phyloP scores from a whole-genome alignment of 2,797 vertebrate species.

The Chaetophractus vellerosus region DNA sequence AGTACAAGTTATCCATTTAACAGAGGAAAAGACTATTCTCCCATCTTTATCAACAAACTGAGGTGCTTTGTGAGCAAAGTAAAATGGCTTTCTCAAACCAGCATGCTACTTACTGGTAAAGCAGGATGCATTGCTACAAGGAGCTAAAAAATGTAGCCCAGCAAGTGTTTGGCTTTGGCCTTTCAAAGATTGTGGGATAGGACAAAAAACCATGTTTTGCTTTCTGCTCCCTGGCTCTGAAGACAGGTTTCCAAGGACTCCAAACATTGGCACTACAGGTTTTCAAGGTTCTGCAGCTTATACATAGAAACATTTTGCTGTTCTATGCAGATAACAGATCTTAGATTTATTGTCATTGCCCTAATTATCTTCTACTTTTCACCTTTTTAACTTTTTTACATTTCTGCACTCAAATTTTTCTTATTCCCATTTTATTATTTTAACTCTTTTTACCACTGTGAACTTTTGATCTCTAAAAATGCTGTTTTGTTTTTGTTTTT shows the following conservation, averaged over 20 bases:
- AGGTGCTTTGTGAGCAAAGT: neutral
- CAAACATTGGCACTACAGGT: neutral
- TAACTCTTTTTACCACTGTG: neutral
- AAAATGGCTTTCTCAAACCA: neutral
- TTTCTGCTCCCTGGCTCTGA: neutral
- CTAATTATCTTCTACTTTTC: neutral
- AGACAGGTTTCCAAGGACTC: neutral
- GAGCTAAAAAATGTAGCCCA: neutral
- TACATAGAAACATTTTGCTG: neutral
- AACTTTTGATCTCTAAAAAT: neutral
- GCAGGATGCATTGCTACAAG: neutral
- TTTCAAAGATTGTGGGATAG: neutral
- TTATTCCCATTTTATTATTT: neutral
- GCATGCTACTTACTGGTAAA: neutral
- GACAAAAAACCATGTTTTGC: neutral
- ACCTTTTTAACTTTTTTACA: neutral
- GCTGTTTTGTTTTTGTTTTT: neutral
- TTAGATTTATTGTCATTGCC: neutral
- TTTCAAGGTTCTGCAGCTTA: neutral
- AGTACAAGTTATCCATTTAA: neutral
- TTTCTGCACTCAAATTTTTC: neutral
- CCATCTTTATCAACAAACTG: neutral
- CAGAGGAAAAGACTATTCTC: neutral
- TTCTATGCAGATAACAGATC: rapidly evolving
- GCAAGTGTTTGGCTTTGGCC: neutral